Evolutionary conservation across 2,888 invertebrate species (phyloP), one percentile per base, ranked within the genome.

Genomic region (Pedicia rivosa): DNA sequence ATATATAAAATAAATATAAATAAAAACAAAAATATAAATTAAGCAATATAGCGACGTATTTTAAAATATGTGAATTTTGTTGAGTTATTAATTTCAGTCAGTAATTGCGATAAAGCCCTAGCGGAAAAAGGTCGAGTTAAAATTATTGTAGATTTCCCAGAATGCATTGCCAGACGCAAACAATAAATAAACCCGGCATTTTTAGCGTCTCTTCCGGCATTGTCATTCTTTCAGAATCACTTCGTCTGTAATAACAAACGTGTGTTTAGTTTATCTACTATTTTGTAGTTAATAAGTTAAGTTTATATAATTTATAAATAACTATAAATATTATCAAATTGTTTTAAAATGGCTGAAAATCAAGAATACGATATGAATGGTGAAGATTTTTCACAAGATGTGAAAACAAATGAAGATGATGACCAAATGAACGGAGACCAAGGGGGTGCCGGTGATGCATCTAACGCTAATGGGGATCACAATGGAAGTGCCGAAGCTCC

Each of bases 311-410:
- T 32, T 32, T 32, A 28, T 15, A 28, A 28, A 28, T 16, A 31
- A 29, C 4, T 16, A 29, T 16, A 19, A 16, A 15, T 31, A 31
- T n/a, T n/a, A n/a, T n/a, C n/a, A 32, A 13, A 12, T 12, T 14
- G 20, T 12, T 10, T 27, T 15, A 48, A 36, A 50, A 70, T 71
- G 70, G 66, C 69, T 44, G 68, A 64, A 44, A 64, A 63, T 54
- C 66, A 73, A 67, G 74, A 73, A 56, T 68, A 66, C 64, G 66
- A 68, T 53, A 77, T 78, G 76, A 79, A 78, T 64, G 78, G 78
- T 60, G 80, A 79, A 64, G 79, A 79, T 62, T 78, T 78, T 64
- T 77, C 78, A 50, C 74, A 78, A 69, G 78, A 78, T 57, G 73
- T 78, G 52, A 71, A 71, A 53, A 63, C 66, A 34, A 77, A 78